phyloP scores from a whole-genome alignment of 1,140 invertebrate genomes.

The Dufourea novaeangliae region DNA sequence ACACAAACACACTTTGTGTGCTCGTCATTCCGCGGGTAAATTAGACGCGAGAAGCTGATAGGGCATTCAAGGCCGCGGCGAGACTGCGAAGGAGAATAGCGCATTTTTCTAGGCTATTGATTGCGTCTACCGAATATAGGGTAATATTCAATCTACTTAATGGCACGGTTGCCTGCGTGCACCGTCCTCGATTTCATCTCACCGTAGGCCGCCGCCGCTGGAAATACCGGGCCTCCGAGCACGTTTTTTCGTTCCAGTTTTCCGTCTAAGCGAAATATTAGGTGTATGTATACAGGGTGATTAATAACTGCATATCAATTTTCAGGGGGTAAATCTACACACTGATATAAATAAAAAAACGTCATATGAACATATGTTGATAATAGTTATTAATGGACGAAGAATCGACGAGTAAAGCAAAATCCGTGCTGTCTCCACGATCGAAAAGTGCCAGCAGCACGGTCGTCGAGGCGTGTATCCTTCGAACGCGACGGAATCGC shows the following conservation, averaged over 20 bases:
- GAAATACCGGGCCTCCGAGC: constrained; percentile 37
- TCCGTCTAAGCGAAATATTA: constrained; percentile 54
- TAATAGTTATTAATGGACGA: too few relatives aligned
- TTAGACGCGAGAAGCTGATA: constrained; percentile 58
- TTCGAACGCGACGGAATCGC: neutral
- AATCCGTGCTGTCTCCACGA: too few relatives aligned
- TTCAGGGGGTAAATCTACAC: too few relatives aligned
- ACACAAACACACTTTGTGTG: neutral
- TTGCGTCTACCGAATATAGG: constrained; percentile 73
- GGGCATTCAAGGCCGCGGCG: constrained; percentile 56
- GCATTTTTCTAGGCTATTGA: constrained; percentile 70
- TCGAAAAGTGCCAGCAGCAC: too few relatives aligned
- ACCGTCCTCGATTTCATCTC: constrained; percentile 70
- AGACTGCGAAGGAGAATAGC: constrained; percentile 54
- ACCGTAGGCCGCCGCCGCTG: constrained; percentile 35
- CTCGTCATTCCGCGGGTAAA: constrained; percentile 52
- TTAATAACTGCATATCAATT: too few relatives aligned
- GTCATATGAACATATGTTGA: too few relatives aligned
- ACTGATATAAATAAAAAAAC: too few relatives aligned
- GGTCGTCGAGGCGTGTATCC: neutral
- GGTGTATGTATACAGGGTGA: neutral
- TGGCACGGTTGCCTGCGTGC: constrained; percentile 59
- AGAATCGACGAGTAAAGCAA: too few relatives aligned
- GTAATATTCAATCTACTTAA: constrained; percentile 76
- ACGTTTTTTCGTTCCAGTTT: constrained; percentile 59